phyloP scores from a whole-genome alignment of 2,113 vertebrate genomes.

The Mirounga angustirostris region DNA sequence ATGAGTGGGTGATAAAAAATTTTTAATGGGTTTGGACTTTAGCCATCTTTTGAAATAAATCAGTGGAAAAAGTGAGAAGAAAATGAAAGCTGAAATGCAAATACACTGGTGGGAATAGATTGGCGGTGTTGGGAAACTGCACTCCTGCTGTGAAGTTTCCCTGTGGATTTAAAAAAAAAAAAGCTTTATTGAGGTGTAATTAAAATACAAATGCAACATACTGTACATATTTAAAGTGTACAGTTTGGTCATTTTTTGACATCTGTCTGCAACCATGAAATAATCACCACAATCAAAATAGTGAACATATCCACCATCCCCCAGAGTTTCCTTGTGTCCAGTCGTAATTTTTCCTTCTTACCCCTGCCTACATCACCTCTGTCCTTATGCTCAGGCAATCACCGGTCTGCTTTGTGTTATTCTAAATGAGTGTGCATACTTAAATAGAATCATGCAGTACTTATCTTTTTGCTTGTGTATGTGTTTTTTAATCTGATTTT shows the following conservation, averaged over 20 bases:
- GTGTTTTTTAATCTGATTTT: not conserved
- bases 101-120: not conserved
- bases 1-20: not conserved
- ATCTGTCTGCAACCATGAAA: not conserved
- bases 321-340: no score
- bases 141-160: not conserved
- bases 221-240: not conserved
- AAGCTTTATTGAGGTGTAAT: not conserved
- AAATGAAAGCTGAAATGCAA: conserved; percentile 10
- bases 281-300: not conserved
- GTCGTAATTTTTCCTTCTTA: not conserved
- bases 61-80: not conserved
- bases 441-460: not conserved
- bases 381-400: no score
- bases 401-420: not conserved
- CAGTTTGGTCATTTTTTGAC: not conserved
- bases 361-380: not conserved
- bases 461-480: not conserved
- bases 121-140: not conserved
- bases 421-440: not conserved
- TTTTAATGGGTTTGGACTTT: not conserved
- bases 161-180: not conserved
- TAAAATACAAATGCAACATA: not conserved
- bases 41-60: not conserved
- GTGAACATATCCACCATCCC: not conserved